Base-by-base conservation (phyloP, 2,113 vertebrate genomes). In the Varanus salvator region DNA sequence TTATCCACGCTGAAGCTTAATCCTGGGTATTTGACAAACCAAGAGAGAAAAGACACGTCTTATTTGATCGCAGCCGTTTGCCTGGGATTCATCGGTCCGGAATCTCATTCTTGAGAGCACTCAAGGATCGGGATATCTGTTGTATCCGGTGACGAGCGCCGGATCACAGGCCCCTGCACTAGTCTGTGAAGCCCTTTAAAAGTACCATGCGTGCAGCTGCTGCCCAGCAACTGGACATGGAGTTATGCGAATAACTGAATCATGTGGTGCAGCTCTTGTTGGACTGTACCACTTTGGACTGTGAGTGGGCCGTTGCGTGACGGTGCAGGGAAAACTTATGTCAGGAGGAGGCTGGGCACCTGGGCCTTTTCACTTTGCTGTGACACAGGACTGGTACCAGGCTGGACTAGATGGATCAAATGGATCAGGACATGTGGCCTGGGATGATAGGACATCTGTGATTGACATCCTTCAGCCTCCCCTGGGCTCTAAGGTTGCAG, bases 1-100 rank as follows among this genome's bases (percentile, higher is more conserved):
- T 27, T 34, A 48, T 31, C 27, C 17, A 88, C 38, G 27, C 25
- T 1, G 54, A 12, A 21, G 6, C 80, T 77, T 60, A 89, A 19
- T 68, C 15, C 72, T 0, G 27, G 23, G 0, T 6, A 0, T 0
- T 2, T 5, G 12, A 12, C 14, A 9, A 66, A 34, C 54, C 48
- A 11, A 86, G 0, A 0, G 0, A 8, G 19, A 74, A 80, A 68
- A 68, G 38, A 23, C 2, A 50, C 23, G 17, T 5, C n/a, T 44
- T 29, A 7, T 68, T 17, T 29, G 23, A 64, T 50, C 60, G 48
- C 21, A 60, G 12, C n/a, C 19, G 8, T 76, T 44, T 31, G 57
- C 8, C 68, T 9, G 11, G 17, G 21, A 31, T 68, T 50, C 12
- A n/a, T 80, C n/a, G 23, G 12, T 68, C 44, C 54, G 68, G 14